A percentile compares a stretch with the other conserved stretches of the same genome.
Conservation (phyloP, 2,888 invertebrate genomes). For the Cheilosia soror region DNA sequence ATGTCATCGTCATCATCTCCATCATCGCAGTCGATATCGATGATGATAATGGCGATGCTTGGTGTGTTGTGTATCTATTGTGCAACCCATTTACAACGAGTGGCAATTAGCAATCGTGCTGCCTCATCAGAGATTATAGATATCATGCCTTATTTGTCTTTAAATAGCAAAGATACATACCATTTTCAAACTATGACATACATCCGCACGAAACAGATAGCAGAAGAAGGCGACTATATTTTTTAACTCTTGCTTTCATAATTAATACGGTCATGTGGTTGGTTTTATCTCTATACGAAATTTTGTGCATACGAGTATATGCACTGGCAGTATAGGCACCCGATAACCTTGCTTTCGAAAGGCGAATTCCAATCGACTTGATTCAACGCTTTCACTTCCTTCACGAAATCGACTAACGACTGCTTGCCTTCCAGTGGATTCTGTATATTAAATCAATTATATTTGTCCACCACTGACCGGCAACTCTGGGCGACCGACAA, state of each 20-base stretch:
- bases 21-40: neutral
- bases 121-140: neutral
- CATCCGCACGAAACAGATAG: no score
- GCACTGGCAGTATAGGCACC: neutral
- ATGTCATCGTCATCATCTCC: neutral
- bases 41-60: no score
- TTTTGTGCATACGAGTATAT: neutral
- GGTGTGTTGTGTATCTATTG: neutral
- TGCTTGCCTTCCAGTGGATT: neutral
- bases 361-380: conserved; percentile 49
- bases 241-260: conserved; percentile 1
- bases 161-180: no score
- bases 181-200: neutral
- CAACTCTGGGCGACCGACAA: conserved; percentile 14
- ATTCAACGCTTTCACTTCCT: conserved; percentile 53
- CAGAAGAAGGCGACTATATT: neutral
- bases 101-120: neutral
- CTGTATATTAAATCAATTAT: conserved; percentile 21
- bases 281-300: neutral
- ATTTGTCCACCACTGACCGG: conserved; percentile 15
- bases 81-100: neutral
- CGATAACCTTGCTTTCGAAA: conserved; percentile 55
- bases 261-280: neutral
- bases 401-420: conserved; percentile 19
- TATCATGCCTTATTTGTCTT: neutral